Evolutionary conservation across 1,140 invertebrate genomes (phyloP), one percentile per base, ranked within the genome.

Genomic region (Potamilus streckersoni): DNA sequence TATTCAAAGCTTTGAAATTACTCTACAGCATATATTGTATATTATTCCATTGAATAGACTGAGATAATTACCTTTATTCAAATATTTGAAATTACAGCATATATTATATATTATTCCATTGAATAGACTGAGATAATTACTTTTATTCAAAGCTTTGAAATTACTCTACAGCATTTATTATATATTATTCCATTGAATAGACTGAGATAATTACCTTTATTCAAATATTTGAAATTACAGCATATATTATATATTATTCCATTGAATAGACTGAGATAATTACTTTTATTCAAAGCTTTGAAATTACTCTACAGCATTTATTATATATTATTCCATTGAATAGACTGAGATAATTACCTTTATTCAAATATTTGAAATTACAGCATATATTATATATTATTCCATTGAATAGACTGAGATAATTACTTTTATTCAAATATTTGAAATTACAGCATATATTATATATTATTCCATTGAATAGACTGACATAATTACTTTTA

Each of bases 41-140:
- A 2, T 1, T 31, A 31, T 31, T 31, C 2, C 27, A 31, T 31
- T 31, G 27, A 4, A 31, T 2, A 31, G 27, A 2, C 2, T 31
- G 83, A 80, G 93, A 93, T 94, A 84, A 77, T 74, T 73, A 49
- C 56, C 16, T 65, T 59, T 13, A 2, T 71, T 20, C 17, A 23
- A n/a, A n/a, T 11, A 4, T 14, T 69, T 16, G 3, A 60, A 38
- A 19, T 61, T 57, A n/a, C 71, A 27, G 56, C 16, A 20, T 20
- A 27, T 75, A 1, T 57, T 66, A 57, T 49, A 59, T 68, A 17
- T 23, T 14, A 71, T 13, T 74, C 55, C 38, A 38, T 8, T 38
- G 38, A 38, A 2, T 38, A 38, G 4, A 38, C 38, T 38, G 38
- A 2, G 38, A 38, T 38, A 4, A 38, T n/a, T 31, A 31, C 27